A percentile compares a stretch with the other conserved stretches of the same genome.
Conservation (phyloP, 2,888 invertebrate species). For the Cephonodes hylas region DNA sequence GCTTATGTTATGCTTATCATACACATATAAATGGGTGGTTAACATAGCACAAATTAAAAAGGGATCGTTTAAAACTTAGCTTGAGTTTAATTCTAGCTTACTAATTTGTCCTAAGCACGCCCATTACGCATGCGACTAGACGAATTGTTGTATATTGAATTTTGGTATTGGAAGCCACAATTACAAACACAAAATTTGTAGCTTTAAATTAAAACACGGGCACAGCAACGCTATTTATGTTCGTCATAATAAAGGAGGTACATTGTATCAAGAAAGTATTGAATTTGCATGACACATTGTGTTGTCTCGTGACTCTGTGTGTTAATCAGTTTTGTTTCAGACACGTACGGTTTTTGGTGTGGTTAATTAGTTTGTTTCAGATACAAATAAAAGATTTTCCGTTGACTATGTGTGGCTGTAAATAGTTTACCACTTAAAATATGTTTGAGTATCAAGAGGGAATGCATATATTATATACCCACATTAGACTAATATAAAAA, state of each 20-base stretch:
- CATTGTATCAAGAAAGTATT: neutral
- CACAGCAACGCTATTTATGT: neutral
- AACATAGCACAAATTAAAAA: neutral
- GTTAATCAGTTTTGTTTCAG: neutral
- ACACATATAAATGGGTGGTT: neutral
- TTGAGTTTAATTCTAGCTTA: neutral
- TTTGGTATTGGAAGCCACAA: neutral
- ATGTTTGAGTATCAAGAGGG: neutral
- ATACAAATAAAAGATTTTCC: neutral
- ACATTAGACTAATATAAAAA: neutral
- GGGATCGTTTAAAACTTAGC: neutral
- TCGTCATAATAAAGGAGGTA: neutral
- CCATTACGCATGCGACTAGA: neutral
- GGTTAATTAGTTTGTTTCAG: constrained; percentile 1
- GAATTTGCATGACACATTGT: neutral
- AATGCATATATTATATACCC: neutral
- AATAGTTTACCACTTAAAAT: neutral
- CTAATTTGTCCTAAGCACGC: neutral
- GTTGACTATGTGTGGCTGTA: neutral
- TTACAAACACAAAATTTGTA: neutral
- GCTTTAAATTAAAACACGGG: neutral
- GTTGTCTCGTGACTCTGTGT: neutral
- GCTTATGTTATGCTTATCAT: neutral
- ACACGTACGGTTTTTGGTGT: neutral
- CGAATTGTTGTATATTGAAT: neutral